Conservation (phyloP, 2,113 vertebrate species). For the Chlorodrepanis virens region DNA sequence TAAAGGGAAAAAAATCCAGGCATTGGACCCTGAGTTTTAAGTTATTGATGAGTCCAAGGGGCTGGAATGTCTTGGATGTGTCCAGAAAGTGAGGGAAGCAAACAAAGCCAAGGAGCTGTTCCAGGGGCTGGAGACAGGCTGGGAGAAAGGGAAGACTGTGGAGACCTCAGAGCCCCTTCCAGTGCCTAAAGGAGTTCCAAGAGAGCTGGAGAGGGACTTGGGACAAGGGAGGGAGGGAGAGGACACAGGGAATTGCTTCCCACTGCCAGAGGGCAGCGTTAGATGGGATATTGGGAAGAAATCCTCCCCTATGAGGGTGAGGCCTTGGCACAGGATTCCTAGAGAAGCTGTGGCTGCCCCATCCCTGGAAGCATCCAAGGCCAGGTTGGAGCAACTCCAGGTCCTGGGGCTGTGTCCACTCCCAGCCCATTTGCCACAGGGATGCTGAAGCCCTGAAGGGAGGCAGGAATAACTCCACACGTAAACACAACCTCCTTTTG, state of each 20-base stretch:
- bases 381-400: background rate
- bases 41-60: background rate
- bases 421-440: background rate
- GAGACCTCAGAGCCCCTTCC: background rate
- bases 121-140: background rate
- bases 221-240: background rate
- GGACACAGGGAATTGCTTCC: background rate
- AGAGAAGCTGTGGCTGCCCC: background rate
- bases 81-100: background rate
- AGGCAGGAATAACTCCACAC: background rate
- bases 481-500: rapidly evolving
- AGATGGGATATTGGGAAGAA: background rate
- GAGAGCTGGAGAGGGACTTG: background rate
- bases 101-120: background rate
- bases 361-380: background rate
- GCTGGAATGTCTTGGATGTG: background rate
- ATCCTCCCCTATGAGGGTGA: background rate
- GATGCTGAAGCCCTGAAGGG: background rate
- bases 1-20: background rate
- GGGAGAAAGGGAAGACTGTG: background rate
- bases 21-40: rapidly evolving
- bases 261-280: rapidly evolving
- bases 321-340: rapidly evolving
- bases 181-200: background rate
- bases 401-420: background rate